phyloP scores from a whole-genome alignment of 2,797 vertebrate species.

The Heterohyrax brucei region DNA sequence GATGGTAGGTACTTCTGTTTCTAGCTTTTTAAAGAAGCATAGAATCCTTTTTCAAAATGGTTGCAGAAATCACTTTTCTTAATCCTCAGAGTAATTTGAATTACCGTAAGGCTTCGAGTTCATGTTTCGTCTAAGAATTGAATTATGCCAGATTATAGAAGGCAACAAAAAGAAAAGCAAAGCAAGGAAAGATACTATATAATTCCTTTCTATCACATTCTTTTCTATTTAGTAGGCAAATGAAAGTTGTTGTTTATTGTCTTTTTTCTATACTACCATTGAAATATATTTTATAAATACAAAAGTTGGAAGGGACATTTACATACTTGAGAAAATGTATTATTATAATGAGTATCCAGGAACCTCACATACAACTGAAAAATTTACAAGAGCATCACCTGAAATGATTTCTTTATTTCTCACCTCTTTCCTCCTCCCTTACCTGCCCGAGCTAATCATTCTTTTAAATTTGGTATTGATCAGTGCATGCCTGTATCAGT shows the following conservation, averaged over 20 bases:
- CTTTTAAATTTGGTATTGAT: background rate
- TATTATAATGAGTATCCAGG: background rate
- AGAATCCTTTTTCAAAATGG: no score
- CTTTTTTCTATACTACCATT: background rate
- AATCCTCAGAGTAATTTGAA: conserved; percentile 25
- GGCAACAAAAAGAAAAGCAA: conserved; percentile 29
- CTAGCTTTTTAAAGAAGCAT: no score
- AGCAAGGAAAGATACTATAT: background rate
- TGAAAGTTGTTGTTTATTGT: background rate
- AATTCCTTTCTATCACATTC: background rate
- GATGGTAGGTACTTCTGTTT: no score
- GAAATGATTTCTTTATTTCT: background rate
- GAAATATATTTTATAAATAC: background rate
- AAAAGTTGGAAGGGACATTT: conserved; percentile 12
- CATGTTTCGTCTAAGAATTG: conserved; percentile 12
- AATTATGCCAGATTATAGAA: conserved; percentile 37
- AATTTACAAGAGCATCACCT: conserved; percentile 1
- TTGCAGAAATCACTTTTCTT: background rate
- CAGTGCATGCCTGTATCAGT: background rate
- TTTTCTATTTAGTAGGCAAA: background rate
- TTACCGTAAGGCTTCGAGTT: background rate
- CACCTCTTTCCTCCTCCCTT: background rate
- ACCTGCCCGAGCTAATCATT: background rate
- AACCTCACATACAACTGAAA: background rate
- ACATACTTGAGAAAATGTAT: background rate